Conservation (phyloP, 1,140 invertebrate genomes). For the Cydia pomonella region DNA sequence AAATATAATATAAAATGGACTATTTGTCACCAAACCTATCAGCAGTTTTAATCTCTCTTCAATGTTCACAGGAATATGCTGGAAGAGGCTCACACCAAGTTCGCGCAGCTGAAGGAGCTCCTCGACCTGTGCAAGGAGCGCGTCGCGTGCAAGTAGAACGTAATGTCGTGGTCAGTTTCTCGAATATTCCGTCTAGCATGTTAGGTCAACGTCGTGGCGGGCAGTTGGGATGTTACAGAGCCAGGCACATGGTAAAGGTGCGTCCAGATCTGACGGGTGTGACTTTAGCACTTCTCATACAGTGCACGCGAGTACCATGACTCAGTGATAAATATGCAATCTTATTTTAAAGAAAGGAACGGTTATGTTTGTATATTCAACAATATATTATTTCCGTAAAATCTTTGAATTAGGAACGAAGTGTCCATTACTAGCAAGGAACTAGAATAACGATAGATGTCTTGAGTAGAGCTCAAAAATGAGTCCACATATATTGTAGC, state of each 20-base stretch:
- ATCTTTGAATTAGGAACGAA: no score
- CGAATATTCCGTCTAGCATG: slow-evolving; percentile 19
- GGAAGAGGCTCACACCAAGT: slow-evolving; percentile 59
- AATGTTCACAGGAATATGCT: slow-evolving; percentile 60
- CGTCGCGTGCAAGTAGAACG: slow-evolving; percentile 43
- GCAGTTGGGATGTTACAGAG: neutral
- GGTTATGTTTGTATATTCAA: no score
- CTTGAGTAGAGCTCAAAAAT: no score
- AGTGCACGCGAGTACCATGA: neutral
- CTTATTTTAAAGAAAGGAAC: no score
- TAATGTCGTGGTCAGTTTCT: slow-evolving; percentile 47
- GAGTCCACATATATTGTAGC: no score
- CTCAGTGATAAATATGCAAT: no score
- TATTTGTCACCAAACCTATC: neutral
- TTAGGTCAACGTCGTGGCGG: neutral
- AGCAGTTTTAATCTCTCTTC: neutral
- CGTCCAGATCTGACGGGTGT: neutral
- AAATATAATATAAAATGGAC: no score
- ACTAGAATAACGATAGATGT: no score
- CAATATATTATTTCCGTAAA: no score
- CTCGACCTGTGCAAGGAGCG: slow-evolving; percentile 57
- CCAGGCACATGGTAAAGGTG: neutral
- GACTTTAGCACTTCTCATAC: neutral
- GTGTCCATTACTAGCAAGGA: no score
- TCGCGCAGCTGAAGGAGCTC: slow-evolving; percentile 56